Conservation (phyloP, 2,113 vertebrate genomes). For the Scartelaos histophorus region DNA sequence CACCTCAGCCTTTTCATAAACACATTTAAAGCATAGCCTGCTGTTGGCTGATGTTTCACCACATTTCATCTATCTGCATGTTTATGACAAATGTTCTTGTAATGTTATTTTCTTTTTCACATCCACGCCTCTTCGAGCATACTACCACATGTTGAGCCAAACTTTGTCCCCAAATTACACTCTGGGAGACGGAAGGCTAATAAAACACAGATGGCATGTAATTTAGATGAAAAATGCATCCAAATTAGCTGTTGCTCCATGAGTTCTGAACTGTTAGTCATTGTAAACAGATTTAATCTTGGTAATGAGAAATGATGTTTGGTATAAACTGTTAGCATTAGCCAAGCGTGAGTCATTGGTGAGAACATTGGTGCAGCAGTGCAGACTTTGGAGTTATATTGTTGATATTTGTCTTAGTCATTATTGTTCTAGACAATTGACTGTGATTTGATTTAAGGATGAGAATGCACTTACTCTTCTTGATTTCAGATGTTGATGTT, state of each 20-base stretch:
- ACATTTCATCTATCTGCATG: slow-evolving; percentile 20
- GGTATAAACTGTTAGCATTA: neutral
- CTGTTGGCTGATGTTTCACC: neutral
- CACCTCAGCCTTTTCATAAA: neutral
- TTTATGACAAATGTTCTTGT: slow-evolving; percentile 2
- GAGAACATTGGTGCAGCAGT: neutral
- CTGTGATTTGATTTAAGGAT: neutral
- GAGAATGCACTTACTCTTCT: too few species aligned
- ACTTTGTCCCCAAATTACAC: slow-evolving; percentile 33
- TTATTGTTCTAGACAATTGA: neutral
- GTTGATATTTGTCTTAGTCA: neutral
- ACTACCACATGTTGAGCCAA: slow-evolving; percentile 26
- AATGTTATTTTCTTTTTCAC: slow-evolving; percentile 18
- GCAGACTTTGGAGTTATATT: neutral
- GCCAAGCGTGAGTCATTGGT: neutral
- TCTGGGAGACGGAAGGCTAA: slow-evolving; percentile 23
- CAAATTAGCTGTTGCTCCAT: slow-evolving; percentile 30
- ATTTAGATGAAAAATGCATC: slow-evolving; percentile 36
- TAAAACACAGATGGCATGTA: slow-evolving; percentile 53
- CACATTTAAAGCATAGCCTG: neutral
- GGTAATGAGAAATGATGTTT: neutral
- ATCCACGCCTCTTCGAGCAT: slow-evolving; percentile 9
- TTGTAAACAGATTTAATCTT: slow-evolving; percentile 33
- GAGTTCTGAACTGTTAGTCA: slow-evolving; percentile 47
- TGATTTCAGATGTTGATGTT: too few species aligned